Percentiles rank a stretch among this genome's conserved stretches.
Conservation (phyloP, 2,888 invertebrate genomes). For the Habroteleia sp. region DNA sequence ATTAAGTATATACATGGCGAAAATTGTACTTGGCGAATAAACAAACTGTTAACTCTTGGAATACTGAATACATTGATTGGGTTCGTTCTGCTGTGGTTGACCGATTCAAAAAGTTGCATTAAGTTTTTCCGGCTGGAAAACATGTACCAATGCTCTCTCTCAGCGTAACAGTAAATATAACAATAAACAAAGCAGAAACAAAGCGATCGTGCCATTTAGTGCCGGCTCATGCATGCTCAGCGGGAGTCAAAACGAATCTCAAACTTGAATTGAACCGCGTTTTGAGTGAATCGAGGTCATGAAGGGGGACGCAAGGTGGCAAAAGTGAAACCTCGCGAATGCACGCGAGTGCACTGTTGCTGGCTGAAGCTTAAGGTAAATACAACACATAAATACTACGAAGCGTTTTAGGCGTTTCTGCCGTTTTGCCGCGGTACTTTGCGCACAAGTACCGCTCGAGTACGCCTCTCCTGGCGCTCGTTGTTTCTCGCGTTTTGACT, state of each 20-base stretch:
- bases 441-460: constrained; percentile 69
- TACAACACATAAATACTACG: constrained; percentile 70
- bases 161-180: constrained; percentile 25
- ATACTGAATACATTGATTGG: too few relatives aligned
- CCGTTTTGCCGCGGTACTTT: constrained; percentile 65
- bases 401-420: constrained; percentile 74
- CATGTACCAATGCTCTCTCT: too few relatives aligned
- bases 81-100: too few relatives aligned
- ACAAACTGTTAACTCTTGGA: too few relatives aligned
- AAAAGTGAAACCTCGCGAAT: constrained; percentile 41
- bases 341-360: constrained; percentile 39
- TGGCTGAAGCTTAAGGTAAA: constrained; percentile 49
- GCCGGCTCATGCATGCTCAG: background rate
- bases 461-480: constrained; percentile 70
- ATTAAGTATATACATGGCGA: too few relatives aligned
- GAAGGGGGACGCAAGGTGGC: constrained; percentile 18
- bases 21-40: too few relatives aligned
- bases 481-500: constrained; percentile 72
- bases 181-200: constrained; percentile 9
- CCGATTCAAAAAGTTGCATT: too few relatives aligned
- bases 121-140: too few relatives aligned
- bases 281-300: constrained; percentile 28
- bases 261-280: constrained; percentile 31
- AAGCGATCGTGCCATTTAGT: constrained; percentile 7
- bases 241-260: constrained; percentile 24